A percentile compares a stretch with the other conserved stretches of the same genome.
phyloP scores from a whole-genome alignment of 2,888 invertebrate genomes.

The Noctua comes region DNA sequence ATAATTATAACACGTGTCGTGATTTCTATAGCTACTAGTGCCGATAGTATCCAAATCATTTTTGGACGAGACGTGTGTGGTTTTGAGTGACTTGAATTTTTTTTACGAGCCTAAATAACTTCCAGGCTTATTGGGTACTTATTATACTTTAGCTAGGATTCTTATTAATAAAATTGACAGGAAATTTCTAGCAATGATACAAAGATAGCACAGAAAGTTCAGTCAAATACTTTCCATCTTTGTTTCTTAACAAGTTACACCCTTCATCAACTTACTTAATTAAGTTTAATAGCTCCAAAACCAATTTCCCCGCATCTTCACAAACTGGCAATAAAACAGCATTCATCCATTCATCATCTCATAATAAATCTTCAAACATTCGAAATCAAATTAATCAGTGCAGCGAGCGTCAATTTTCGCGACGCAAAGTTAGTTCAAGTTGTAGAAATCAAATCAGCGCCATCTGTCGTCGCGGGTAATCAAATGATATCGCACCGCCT shows the following conservation, averaged over 20 bases:
- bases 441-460: slow-evolving; percentile 82
- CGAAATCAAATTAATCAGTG: slow-evolving; percentile 85
- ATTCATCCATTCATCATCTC: slow-evolving; percentile 78
- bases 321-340: slow-evolving; percentile 72
- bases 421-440: slow-evolving; percentile 81
- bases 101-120: not conserved
- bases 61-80: not conserved
- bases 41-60: too few species aligned
- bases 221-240: not conserved
- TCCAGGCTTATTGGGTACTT: not conserved
- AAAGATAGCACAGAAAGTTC: not conserved
- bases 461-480: slow-evolving; percentile 84
- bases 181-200: not conserved
- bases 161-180: not conserved
- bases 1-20: not conserved
- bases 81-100: not conserved
- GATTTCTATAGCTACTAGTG: not conserved
- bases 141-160: not conserved
- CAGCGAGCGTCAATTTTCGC: slow-evolving; percentile 75
- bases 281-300: slow-evolving; percentile 46
- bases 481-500: slow-evolving; percentile 86
- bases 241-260: slow-evolving; percentile 25
- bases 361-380: slow-evolving; percentile 85
- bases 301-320: slow-evolving; percentile 60
- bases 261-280: slow-evolving; percentile 27